Evolutionary conservation across 1,140 invertebrate species (phyloP).

Genomic region (Trachelipus rathkii): DNA sequence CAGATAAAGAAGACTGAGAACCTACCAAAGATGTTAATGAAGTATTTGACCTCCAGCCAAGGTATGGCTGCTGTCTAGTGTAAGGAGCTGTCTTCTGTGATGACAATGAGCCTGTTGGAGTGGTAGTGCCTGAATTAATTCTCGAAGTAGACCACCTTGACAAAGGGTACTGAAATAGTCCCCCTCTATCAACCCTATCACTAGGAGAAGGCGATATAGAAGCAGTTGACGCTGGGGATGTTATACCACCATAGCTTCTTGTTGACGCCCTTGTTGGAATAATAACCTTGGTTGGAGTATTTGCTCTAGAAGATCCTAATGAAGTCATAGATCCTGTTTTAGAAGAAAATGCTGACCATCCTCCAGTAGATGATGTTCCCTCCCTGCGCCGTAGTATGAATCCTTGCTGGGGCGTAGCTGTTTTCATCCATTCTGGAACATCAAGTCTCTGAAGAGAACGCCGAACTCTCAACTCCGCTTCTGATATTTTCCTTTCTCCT

Average conservation of each 20-base stretch:
- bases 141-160: slow-evolving; percentile 83
- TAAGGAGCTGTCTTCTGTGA: slow-evolving; percentile 27
- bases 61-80: slow-evolving; percentile 63
- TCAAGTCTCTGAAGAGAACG: slow-evolving; percentile 86
- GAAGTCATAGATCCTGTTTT: slow-evolving; percentile 45
- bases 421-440: slow-evolving; percentile 93
- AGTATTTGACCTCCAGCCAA: slow-evolving; percentile 85
- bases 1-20: slow-evolving; percentile 38
- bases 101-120: slow-evolving; percentile 37
- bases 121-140: slow-evolving; percentile 64
- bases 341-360: slow-evolving; percentile 44
- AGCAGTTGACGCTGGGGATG: slow-evolving; percentile 38
- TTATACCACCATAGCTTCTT: slow-evolving; percentile 29
- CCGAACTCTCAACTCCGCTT: slow-evolving; percentile 85
- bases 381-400: slow-evolving; percentile 47
- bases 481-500: slow-evolving; percentile 71
- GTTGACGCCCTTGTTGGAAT: slow-evolving; percentile 43
- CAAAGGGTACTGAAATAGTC: slow-evolving; percentile 53
- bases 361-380: slow-evolving; percentile 22
- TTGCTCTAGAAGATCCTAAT: slow-evolving; percentile 40
- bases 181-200: slow-evolving; percentile 26
- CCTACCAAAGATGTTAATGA: slow-evolving; percentile 61
- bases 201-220: slow-evolving; percentile 38
- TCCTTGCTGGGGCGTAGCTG: slow-evolving; percentile 57
- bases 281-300: slow-evolving; percentile 43